Conservation (phyloP, 2,888 invertebrate species). For the Eurytoma adleriae region DNA sequence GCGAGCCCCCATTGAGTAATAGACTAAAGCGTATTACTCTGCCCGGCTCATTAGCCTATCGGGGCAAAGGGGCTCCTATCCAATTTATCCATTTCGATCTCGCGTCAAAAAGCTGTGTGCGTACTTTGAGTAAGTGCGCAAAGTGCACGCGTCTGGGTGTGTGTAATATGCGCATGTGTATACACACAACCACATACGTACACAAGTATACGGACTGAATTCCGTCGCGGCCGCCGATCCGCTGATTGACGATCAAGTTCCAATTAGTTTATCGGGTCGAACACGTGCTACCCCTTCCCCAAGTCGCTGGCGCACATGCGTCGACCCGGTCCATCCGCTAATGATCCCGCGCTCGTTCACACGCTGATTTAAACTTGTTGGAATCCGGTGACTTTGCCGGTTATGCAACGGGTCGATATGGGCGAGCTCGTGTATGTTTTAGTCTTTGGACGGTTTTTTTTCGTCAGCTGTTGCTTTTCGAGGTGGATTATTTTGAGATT, state of each 20-base stretch:
- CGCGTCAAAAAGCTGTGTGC: not conserved
- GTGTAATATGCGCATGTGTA: not conserved
- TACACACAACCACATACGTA: too few species aligned
- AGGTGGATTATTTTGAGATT: too few species aligned
- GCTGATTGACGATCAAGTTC: conserved; percentile 71
- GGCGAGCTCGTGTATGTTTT: too few species aligned
- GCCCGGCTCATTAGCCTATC: not conserved
- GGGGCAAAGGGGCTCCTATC: not conserved
- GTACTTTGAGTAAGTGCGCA: not conserved
- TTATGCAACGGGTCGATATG: not conserved
- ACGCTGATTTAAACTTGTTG: conserved; percentile 40
- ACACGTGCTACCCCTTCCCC: conserved; percentile 30
- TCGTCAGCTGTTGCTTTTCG: not conserved
- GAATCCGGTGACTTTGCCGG: conserved; percentile 4
- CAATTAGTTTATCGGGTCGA: conserved; percentile 67
- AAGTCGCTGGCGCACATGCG: not conserved
- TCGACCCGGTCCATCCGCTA: not conserved
- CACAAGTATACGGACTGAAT: too few species aligned
- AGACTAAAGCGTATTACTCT: conserved; percentile 3
- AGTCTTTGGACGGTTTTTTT: not conserved
- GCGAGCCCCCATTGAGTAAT: conserved; percentile 7
- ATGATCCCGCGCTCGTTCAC: conserved; percentile 34
- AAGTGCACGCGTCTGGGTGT: not conserved
- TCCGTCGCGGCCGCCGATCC: not conserved
- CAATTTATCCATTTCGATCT: conserved; percentile 35